Evolutionary conservation across 2,113 vertebrate genomes (phyloP), one percentile per base, ranked within the genome.

Genomic region (Hepsetus odoe): DNA sequence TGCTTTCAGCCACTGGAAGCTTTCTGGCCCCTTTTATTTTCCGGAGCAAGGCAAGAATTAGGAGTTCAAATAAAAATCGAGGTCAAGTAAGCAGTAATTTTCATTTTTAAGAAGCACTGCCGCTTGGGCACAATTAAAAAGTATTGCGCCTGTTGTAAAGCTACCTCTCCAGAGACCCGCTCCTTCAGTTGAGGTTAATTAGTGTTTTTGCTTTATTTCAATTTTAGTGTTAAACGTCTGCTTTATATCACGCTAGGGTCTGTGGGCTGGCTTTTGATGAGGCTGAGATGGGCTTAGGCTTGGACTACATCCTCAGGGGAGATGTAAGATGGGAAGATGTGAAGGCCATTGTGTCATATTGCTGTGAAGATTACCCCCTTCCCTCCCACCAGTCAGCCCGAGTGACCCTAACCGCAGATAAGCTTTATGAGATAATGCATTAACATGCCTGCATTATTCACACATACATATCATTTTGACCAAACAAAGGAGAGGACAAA

Each of bases 401-500:
- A 46, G 2, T 90, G 90, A 94, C 91, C 90, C 87, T 84, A 82
- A 89, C 87, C 85, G 87, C 86, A 89, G 89, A 90, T 92, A 92
- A 91, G 89, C 90, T 93, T 91, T 90, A 93, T 89, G 86, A 86
- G 88, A 89, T 88, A 85, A 86, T 83, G 85, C 85, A 91, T 88
- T 90, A 92, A 89, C 91, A 91, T 91, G 87, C 87, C 86, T 14
- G 20, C 44, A 30, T 24, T 18, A 75, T 33, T 44, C 72, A 67
- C 11, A 40, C 22, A 53, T 49, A 67, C 20, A 61, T 26, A 58
- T 26, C 6, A 46, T 46, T 46, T 79, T 62, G 40, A 28, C 49
- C 11, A 6, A 70, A 11, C 5, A 49, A 24, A 64, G 42, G 35
- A 11, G 2, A 13, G 61, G 40, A 70, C 20, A 55, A 55, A 55